A percentile compares a stretch with the other conserved stretches of the same genome.
Conservation (phyloP, 2,888 invertebrate genomes). For the Meandrusa payeni region DNA sequence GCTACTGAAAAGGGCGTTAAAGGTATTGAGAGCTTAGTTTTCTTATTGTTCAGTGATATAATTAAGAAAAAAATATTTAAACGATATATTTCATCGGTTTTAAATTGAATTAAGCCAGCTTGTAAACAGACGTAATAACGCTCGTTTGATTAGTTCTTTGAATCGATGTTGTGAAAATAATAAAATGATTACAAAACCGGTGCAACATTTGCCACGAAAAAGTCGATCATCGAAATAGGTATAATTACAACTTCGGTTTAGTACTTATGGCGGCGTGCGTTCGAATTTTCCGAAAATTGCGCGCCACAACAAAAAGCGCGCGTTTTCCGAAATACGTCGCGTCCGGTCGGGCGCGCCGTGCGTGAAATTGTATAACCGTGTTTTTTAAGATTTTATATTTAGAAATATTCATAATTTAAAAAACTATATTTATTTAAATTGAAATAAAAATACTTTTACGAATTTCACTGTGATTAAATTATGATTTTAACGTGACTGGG, state of each 20-base stretch:
- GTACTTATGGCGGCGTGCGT: slow-evolving; percentile 32
- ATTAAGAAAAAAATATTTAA: no score
- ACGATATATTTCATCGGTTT: no score
- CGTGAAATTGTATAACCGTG: slow-evolving; percentile 23
- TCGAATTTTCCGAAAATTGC: slow-evolving; percentile 69
- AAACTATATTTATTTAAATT: no score
- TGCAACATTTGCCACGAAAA: slow-evolving; percentile 41
- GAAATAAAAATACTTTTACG: no score
- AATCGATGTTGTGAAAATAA: slow-evolving; percentile 5
- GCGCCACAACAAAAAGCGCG: slow-evolving; percentile 44
- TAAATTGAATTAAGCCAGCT: no score
- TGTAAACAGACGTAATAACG: slow-evolving; percentile 4
- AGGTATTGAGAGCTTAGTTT: no score
- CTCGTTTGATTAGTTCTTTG: not conserved
- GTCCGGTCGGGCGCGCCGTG: slow-evolving; percentile 28
- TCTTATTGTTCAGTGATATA: no score
- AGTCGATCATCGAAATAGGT: slow-evolving; percentile 66
- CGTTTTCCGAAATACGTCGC: slow-evolving; percentile 55
- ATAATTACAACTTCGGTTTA: slow-evolving; percentile 62
- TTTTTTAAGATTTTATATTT: slow-evolving; percentile 15
- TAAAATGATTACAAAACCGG: slow-evolving; percentile 8
- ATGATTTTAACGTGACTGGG: no score
- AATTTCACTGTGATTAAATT: no score
- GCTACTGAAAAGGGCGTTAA: no score
- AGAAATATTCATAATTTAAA: not conserved